Evolutionary conservation across 2,797 vertebrate species (phyloP), one percentile per base, ranked within the genome.

Genomic region (Podargus strigoides): DNA sequence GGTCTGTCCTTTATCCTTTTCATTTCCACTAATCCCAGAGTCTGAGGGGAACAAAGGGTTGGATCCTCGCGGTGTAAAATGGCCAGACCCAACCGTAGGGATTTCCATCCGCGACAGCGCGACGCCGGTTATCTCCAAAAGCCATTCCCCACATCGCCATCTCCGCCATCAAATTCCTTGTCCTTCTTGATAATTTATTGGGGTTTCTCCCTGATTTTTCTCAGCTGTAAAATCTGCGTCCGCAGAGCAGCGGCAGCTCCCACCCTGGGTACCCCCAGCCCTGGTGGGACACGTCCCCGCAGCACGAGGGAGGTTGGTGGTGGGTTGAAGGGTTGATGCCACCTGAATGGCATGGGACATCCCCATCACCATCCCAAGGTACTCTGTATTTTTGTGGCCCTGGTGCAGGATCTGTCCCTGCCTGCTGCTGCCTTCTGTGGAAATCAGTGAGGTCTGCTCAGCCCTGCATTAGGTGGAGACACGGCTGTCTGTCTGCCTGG

Each of bases 1-100:
- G 93, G 90, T 92, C 96, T 89, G 90, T 73, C 92, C 89, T 96
- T 95, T 93, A 96, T 94, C 93, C 93, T 77, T 95, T 94, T 96
- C 86, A 95, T 95, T 94, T 82, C 63, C 81, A 83, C 89, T 95
- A 95, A 96, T 95, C 90, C 94, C 8, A 2, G 80, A 90, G 83
- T 87, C 93, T 73, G 83, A 14, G 4, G 86, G 94, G 91, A 95
- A 95, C 93, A 93, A 95, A 85, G 93, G 94, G 94, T 82, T 92
- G 93, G 91, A 95, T 91, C 95, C 95, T 96, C 26, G 7, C 5
- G 70, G 94, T 91, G 93, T 94, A n/a, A 89, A 95, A 94, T 11
- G 52, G 74, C 69, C 85, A 36, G 90, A 69, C 34, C 64, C 24
- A 3, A 46, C 90, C 12, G 50, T 1, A 41, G 90, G 95, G 92